Percentiles rank a stretch among this genome's conserved stretches.
These are phyloP conservation scores for Diarsia mendica DNA, from an alignment of 2,888 invertebrate genomes.

Conservation along the genomic window DNA sequence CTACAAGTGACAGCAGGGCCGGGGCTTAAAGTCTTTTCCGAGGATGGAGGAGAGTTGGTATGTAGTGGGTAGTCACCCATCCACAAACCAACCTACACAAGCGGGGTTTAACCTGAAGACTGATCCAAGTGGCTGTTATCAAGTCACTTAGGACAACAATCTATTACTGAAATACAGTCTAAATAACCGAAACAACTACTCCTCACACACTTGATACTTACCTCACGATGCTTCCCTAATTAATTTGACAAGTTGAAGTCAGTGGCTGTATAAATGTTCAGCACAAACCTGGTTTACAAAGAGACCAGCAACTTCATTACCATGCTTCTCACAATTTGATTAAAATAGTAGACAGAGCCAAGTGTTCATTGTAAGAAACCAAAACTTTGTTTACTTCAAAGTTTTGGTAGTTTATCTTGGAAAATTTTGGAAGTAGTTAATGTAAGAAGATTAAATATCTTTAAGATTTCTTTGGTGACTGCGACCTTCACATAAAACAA, in stretches of 20 bases:
- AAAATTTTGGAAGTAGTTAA: background rate
- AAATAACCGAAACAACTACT: constrained; percentile 2
- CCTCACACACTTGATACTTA: constrained; percentile 30
- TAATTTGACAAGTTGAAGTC: constrained; percentile 55
- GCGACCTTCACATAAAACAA: background rate
- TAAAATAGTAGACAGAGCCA: constrained; percentile 53
- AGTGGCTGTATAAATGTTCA: constrained; percentile 47
- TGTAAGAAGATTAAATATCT: background rate
- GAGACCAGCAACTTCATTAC: constrained; percentile 62
- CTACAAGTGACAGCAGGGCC: too few relatives aligned
- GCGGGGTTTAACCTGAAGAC: too few relatives aligned
- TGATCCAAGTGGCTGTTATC: too few relatives aligned
- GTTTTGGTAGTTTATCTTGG: constrained; percentile 23
- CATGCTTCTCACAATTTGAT: constrained; percentile 59
- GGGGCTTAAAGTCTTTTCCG: too few relatives aligned
- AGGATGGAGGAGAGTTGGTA: too few relatives aligned
- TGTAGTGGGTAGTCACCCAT: too few relatives aligned
- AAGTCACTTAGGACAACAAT: background rate
- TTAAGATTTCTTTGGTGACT: background rate
- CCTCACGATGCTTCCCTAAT: constrained; percentile 37
- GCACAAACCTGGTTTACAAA: constrained; percentile 55
- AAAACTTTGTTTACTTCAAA: constrained; percentile 30
- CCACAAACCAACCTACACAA: too few relatives aligned
- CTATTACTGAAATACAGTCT: background rate
- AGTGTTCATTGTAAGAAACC: constrained; percentile 38